Evolutionary conservation across 2,113 vertebrate species (phyloP), one percentile per base, ranked within the genome.

Genomic region (Cisticola juncidis): DNA sequence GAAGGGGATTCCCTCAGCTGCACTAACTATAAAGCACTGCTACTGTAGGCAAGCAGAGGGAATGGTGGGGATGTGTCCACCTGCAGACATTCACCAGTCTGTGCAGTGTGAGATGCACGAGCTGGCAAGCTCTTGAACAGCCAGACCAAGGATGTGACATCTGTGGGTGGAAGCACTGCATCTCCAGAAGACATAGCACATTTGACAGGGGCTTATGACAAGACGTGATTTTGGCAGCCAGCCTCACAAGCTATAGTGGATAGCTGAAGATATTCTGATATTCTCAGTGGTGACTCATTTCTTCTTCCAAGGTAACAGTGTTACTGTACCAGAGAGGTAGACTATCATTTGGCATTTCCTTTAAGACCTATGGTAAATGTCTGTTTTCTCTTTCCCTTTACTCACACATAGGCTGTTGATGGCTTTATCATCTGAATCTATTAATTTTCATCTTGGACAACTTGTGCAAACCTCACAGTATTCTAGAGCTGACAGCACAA

Each of bases 41-140:
- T 58, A 26, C 62, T 8, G 11, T 11, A 29, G 61, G 44, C 61
- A 82, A 31, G 58, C 25, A 60, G 56, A 58, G 24, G 25, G 14
- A 51, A 74, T 5, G 24, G 44, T 25, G 23, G 26, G 19, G 44
- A 54, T 25, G 26, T 22, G 18, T 51, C 77, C 31, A 68, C 20
- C 48, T 51, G 44, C 44, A 94, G 80, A 74, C 22, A 29, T 7
- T 12, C 17, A 47, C 16, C 21, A 54, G 38, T 24, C 42, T 38
- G 3, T 4, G 19, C 60, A 38, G 26, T 3, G 18, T 1, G 4
- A 71, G 40, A 66, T 3, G 8, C 71, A 24, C 0, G 0, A 69
- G 45, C 12, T 4, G 2, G 40, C 13, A 71, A 69, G 22, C 28
- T 45, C 28, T 20, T 25, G 25, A 69, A 76, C 2, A 79, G 40